Evolutionary conservation across 30 jellyfish, hydroid and myxozoan genomes (phyloP).

Genomic region (Nemopilema nomurai): DNA sequence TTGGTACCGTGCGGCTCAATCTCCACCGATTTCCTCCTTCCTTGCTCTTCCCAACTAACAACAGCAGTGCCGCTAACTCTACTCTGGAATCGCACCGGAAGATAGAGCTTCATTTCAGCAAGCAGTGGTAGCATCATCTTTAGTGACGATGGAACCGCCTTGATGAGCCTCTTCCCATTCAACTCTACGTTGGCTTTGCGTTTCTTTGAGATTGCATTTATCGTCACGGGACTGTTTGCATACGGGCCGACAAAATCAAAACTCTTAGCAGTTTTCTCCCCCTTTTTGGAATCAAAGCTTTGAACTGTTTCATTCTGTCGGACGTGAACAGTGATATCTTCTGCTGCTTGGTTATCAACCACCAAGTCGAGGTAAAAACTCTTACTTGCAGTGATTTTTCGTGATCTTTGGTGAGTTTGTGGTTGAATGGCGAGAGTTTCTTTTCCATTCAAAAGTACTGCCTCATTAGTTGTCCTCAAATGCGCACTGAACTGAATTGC

Average conservation of each 20-base stretch:
- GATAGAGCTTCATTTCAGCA: constrained; percentile 11
- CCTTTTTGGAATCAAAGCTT: neutral
- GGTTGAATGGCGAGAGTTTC: constrained; percentile 7
- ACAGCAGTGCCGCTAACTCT: constrained; percentile 22
- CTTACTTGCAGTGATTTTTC: constrained; percentile 24
- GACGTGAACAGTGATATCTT: constrained; percentile 30
- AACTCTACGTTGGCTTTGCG: constrained; percentile 27
- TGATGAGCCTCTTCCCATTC: constrained; percentile 21
- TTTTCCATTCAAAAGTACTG: constrained; percentile 22
- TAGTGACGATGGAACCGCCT: constrained; percentile 20
- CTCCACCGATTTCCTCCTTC: constrained; percentile 1
- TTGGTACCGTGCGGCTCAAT: neutral
- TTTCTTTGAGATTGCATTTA: constrained; percentile 13
- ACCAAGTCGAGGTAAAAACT: constrained; percentile 3
- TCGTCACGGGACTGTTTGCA: constrained; percentile 36
- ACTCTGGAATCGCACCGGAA: constrained; percentile 22
- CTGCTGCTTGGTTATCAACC: constrained; percentile 40
- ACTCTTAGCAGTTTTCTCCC: neutral
- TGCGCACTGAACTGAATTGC: constrained; percentile 18
- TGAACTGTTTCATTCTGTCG: neutral
- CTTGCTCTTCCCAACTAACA: constrained; percentile 32
- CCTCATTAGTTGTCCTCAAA: constrained; percentile 22
- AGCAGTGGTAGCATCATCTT: neutral
- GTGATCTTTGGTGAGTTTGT: neutral
- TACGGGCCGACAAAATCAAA: constrained; percentile 28